phyloP scores from a whole-genome alignment of 2,797 vertebrate genomes.

The Siniperca undulata region DNA sequence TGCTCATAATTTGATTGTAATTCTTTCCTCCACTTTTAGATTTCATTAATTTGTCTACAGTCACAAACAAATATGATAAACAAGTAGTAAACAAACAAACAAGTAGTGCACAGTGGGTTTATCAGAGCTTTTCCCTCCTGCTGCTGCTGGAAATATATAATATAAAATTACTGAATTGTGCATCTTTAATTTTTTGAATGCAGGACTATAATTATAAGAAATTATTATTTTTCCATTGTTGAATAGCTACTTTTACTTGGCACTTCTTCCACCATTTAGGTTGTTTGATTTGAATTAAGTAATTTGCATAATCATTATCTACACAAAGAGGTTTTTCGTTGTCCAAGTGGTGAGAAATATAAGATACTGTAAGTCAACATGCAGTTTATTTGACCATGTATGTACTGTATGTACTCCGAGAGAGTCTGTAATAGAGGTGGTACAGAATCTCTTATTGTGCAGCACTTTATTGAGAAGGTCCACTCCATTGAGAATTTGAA shows the following conservation, averaged over 20 bases:
- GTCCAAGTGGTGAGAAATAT: background rate
- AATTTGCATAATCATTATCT: conserved; percentile 10
- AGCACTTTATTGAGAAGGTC: conserved; percentile 38
- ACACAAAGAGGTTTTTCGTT: background rate
- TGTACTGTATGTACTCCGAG: background rate
- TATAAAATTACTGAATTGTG: background rate
- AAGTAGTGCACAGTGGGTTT: background rate
- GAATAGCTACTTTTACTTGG: background rate
- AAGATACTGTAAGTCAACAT: background rate
- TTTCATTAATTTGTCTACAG: background rate
- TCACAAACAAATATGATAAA: background rate
- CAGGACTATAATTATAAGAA: background rate
- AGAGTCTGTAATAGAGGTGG: conserved; percentile 8
- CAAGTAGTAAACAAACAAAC: background rate
- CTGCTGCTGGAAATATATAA: background rate
- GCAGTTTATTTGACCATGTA: background rate
- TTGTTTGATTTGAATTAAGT: background rate
- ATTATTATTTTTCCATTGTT: background rate
- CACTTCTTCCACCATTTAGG: background rate
- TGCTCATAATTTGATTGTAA: background rate
- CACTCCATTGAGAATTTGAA: conserved; percentile 53
- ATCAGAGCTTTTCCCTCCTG: background rate
- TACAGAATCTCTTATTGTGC: conserved; percentile 26
- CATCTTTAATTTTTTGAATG: background rate
- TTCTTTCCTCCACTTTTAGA: background rate